Evolutionary conservation across 2,797 vertebrate species (phyloP).

Genomic region (Sylvia borin): DNA sequence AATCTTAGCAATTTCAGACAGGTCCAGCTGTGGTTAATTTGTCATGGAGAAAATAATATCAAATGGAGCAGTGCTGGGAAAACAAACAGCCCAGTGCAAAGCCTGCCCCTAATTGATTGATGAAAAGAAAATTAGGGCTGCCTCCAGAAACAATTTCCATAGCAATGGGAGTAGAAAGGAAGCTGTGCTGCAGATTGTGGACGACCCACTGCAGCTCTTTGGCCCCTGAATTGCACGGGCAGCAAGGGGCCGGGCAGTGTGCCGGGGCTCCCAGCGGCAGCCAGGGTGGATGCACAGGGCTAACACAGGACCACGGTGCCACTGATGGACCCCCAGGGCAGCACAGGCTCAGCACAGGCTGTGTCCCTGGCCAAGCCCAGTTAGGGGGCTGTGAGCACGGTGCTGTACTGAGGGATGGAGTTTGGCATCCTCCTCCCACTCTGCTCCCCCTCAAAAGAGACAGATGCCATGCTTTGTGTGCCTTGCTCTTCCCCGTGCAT

Average conservation of each 20-base stretch:
- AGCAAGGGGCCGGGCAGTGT: accelerated
- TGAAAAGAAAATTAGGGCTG: conserved; percentile 42
- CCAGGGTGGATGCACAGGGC: accelerated
- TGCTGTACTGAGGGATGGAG: neutral
- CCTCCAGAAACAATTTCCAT: conserved; percentile 38
- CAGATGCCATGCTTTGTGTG: neutral
- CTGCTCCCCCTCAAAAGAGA: neutral
- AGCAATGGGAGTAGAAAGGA: neutral
- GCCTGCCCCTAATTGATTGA: conserved; percentile 39
- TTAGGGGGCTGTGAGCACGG: accelerated
- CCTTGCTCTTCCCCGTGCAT: neutral
- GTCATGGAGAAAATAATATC: conserved; percentile 26
- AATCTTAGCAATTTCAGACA: conserved; percentile 26
- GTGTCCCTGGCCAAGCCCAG: accelerated
- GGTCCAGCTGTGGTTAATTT: conserved; percentile 46
- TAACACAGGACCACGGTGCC: accelerated
- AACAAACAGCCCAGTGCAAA: conserved; percentile 22
- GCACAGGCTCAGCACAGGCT: neutral
- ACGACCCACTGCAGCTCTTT: accelerated
- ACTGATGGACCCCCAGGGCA: accelerated
- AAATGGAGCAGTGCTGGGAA: neutral
- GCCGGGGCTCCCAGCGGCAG: accelerated
- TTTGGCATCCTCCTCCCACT: neutral
- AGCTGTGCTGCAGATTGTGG: neutral
- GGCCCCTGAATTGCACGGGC: accelerated